Conservation (phyloP, 2,113 vertebrate genomes). For the Tenrec ecaudatus region DNA sequence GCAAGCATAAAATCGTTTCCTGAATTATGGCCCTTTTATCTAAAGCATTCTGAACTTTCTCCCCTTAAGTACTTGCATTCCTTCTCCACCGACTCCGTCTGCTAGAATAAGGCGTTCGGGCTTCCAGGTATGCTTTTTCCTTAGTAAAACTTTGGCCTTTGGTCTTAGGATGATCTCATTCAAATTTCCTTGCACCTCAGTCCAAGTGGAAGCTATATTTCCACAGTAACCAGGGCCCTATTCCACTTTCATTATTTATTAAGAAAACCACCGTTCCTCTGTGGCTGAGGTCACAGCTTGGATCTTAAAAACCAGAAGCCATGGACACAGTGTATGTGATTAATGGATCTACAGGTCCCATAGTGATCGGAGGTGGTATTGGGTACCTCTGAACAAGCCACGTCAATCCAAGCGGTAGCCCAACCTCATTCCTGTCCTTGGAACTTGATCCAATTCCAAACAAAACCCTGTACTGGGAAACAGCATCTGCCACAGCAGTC, state of each 20-base stretch:
- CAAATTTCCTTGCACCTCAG: conserved; percentile 36
- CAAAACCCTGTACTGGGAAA: background rate
- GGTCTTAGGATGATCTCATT: conserved; percentile 40
- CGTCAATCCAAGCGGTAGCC: background rate
- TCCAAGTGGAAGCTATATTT: conserved; percentile 47
- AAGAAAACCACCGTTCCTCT: conserved; percentile 29
- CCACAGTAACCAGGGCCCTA: background rate
- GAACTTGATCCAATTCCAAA: background rate
- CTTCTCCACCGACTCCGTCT: conserved; percentile 8
- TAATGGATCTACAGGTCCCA: background rate
- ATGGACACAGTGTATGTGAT: background rate
- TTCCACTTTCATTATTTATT: conserved; percentile 50
- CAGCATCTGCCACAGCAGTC: background rate
- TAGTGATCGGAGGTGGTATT: background rate
- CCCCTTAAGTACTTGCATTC: background rate
- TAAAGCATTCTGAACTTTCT: background rate
- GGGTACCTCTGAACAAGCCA: background rate
- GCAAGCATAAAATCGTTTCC: background rate
- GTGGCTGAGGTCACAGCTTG: background rate
- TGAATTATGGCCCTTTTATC: background rate
- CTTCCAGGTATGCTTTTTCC: conserved; percentile 21
- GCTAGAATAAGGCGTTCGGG: conserved; percentile 4
- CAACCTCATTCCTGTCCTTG: background rate
- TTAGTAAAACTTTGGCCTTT: conserved; percentile 39
- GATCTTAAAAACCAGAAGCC: conserved; percentile 40